A percentile compares a stretch with the other conserved stretches of the same genome.
These are phyloP conservation scores for Melangyna quadrimaculata DNA, from an alignment of 2,888 invertebrate genomes.

Conservation along the genomic window DNA sequence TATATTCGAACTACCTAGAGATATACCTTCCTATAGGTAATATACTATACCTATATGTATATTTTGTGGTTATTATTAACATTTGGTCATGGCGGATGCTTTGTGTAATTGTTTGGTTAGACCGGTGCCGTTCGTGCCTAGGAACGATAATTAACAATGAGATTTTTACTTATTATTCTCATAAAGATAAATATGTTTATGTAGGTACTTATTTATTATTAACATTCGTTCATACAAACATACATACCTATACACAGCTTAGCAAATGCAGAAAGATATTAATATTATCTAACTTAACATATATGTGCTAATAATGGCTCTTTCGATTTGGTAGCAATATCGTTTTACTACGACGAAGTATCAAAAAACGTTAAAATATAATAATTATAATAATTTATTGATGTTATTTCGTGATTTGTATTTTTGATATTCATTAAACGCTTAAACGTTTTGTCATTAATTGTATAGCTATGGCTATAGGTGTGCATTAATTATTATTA, in stretches of 20 bases:
- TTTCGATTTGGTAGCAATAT: constrained; percentile 40
- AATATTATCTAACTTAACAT: constrained; percentile 57
- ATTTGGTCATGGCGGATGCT: constrained; percentile 70
- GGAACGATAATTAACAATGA: constrained; percentile 58
- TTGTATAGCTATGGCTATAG: too few relatives aligned
- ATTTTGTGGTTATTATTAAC: constrained; percentile 45
- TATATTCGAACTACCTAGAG: constrained; percentile 4
- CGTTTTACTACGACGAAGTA: constrained; percentile 44
- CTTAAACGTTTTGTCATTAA: constrained; percentile 2
- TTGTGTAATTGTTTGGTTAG: constrained; percentile 66
- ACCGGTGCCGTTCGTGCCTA: constrained; percentile 56
- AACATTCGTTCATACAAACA: too few relatives aligned
- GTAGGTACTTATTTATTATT: too few relatives aligned
- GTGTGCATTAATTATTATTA: background rate
- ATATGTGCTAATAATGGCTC: constrained; percentile 66
- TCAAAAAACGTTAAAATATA: constrained; percentile 30
- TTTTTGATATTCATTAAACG: constrained; percentile 17
- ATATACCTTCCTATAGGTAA: background rate
- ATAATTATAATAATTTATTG: constrained; percentile 21
- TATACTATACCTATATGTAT: background rate
- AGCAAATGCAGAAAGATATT: constrained; percentile 45
- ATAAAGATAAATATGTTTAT: too few relatives aligned
- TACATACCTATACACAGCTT: constrained; percentile 36
- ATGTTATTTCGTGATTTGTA: constrained; percentile 29
- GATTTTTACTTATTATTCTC: background rate